These are phyloP conservation scores for Rhingia rostrata DNA, from an alignment of 2,888 invertebrate genomes.

Conservation along the genomic window DNA sequence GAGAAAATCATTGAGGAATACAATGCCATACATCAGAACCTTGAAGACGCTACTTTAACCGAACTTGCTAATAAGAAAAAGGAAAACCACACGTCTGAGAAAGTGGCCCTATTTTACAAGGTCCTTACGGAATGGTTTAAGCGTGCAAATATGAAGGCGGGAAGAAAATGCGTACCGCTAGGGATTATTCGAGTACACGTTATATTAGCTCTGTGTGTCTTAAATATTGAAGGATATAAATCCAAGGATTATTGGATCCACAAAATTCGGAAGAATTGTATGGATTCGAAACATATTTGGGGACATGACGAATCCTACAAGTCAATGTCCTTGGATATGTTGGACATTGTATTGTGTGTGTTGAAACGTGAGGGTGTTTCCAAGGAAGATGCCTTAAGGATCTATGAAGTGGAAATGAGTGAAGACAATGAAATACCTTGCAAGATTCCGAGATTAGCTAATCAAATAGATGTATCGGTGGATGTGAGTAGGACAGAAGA, in stretches of 20 bases:
- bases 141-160: too few relatives aligned
- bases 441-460: not conserved
- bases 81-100: too few relatives aligned
- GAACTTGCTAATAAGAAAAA: too few relatives aligned
- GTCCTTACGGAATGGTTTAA: too few relatives aligned
- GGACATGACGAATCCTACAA: not conserved
- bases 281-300: not conserved
- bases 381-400: not conserved
- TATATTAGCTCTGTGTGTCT: too few relatives aligned
- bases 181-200: too few relatives aligned
- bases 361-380: slow-evolving; percentile 1
- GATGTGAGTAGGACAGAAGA: not conserved
- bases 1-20: too few relatives aligned
- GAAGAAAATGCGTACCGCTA: too few relatives aligned
- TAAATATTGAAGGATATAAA: too few relatives aligned
- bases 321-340: not conserved
- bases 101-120: too few relatives aligned
- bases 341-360: not conserved
- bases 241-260: not conserved
- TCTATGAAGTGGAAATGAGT: not conserved
- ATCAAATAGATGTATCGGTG: not conserved
- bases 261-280: not conserved
- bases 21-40: too few relatives aligned
- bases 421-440: not conserved
- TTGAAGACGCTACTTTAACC: too few relatives aligned